Percentiles rank a stretch among this genome's conserved stretches.
These are phyloP conservation scores for Paratrypauchen microcephalus DNA, from an alignment of 2,797 vertebrate genomes.

Conservation along the genomic window DNA sequence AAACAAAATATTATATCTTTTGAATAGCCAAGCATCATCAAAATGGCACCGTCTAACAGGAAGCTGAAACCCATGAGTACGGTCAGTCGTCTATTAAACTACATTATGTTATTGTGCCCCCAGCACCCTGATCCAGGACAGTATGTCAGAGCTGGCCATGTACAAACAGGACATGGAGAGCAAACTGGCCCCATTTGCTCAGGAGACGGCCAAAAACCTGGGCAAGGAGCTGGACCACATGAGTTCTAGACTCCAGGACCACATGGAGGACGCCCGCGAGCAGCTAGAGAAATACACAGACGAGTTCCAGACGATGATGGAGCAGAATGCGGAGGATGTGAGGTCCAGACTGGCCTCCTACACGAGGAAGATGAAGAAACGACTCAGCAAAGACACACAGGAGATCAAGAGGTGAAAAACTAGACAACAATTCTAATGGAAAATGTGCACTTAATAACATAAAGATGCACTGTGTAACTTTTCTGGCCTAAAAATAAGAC, in stretches of 20 bases:
- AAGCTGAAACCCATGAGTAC: too few relatives aligned
- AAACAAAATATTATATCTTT: too few relatives aligned
- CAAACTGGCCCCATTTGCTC: slow-evolving; percentile 67
- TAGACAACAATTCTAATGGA: not conserved
- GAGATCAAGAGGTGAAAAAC: slow-evolving; percentile 74
- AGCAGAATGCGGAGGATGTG: slow-evolving; percentile 75
- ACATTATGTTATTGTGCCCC: not conserved
- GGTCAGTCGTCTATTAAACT: not conserved
- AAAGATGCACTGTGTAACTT: not conserved
- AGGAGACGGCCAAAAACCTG: slow-evolving; percentile 56
- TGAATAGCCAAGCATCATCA: too few relatives aligned
- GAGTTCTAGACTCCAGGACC: slow-evolving; percentile 43
- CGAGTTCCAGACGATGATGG: slow-evolving; percentile 77
- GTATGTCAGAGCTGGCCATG: slow-evolving; percentile 70
- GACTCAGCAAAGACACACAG: slow-evolving; percentile 75
- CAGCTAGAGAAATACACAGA: slow-evolving; percentile 70
- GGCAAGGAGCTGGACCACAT: slow-evolving; percentile 69
- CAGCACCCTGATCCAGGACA: slow-evolving; percentile 80
- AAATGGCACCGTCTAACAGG: too few relatives aligned
- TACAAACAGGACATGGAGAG: slow-evolving; percentile 72
- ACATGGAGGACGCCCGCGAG: slow-evolving; percentile 69
- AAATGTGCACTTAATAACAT: not conserved
- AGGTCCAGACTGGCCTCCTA: slow-evolving; percentile 61
- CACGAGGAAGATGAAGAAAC: slow-evolving; percentile 80
- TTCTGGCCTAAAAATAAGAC: too few relatives aligned